Conservation (phyloP, 2,888 invertebrate species). For the Pomacea canaliculata region DNA sequence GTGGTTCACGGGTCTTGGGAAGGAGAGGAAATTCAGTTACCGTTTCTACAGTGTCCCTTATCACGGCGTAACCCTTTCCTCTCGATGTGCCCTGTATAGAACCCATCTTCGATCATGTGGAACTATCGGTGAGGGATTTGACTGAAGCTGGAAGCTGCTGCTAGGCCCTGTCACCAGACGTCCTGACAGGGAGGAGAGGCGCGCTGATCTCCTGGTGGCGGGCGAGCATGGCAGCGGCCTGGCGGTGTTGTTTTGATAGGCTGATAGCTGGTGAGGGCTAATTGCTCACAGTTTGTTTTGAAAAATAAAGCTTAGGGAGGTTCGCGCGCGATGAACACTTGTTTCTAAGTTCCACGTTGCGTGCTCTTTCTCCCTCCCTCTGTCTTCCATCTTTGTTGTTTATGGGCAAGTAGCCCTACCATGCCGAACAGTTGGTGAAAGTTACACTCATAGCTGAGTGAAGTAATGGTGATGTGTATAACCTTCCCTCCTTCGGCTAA, state of each 20-base stretch:
- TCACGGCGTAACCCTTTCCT: background rate
- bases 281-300: constrained; percentile 14
- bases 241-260: constrained; percentile 12
- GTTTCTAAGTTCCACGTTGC: too few relatives aligned
- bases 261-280: constrained; percentile 2
- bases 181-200: background rate
- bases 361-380: too few relatives aligned
- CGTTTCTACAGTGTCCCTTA: too few relatives aligned
- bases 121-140: background rate
- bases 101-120: background rate
- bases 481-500: too few relatives aligned
- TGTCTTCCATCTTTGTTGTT: too few relatives aligned
- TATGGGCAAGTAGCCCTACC: too few relatives aligned
- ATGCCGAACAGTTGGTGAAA: too few relatives aligned
- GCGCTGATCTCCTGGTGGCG: background rate
- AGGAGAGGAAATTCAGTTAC: too few relatives aligned
- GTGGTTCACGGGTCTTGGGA: too few relatives aligned
- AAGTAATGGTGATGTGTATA: too few relatives aligned
- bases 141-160: background rate
- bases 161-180: background rate
- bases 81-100: background rate
- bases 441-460: too few relatives aligned
- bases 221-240: background rate
- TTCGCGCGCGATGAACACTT: too few relatives aligned
- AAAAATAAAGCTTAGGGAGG: constrained; percentile 11